Percentiles rank a stretch among this genome's conserved stretches.
Conservation (phyloP, 37 sponge, comb jelly and placozoan genomes). For the Petrosia ficiformis region DNA sequence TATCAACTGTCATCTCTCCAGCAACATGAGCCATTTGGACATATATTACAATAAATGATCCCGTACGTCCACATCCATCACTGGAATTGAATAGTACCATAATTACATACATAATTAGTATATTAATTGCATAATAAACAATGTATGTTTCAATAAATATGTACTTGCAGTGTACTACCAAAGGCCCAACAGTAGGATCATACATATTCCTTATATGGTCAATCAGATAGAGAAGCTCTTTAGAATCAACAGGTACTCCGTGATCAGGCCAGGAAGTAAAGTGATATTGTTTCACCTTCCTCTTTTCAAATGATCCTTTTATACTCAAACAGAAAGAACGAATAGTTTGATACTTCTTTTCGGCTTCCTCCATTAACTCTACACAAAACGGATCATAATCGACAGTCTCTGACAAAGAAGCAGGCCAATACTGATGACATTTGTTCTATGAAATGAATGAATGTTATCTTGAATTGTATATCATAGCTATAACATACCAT, state of each 20-base stretch:
- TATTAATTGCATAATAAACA: neutral
- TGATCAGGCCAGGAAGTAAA: constrained; percentile 91
- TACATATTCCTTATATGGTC: constrained; percentile 67
- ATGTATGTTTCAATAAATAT: no score
- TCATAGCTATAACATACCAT: constrained; percentile 15
- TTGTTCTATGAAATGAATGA: constrained; percentile 16
- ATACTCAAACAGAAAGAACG: constrained; percentile 53
- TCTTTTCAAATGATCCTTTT: constrained; percentile 34
- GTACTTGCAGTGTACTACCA: constrained; percentile 94
- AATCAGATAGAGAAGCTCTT: constrained; percentile 7
- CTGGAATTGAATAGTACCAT: constrained; percentile 24
- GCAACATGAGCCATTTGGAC: constrained; percentile 54
- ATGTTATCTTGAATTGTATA: neutral
- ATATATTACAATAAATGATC: constrained; percentile 86
- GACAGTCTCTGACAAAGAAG: constrained; percentile 41
- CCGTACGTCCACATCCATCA: constrained; percentile 96
- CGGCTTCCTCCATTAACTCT: constrained; percentile 47
- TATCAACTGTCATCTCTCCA: constrained; percentile 57
- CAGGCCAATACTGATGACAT: constrained; percentile 91
- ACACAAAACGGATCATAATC: neutral
- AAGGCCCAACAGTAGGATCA: constrained; percentile 55
- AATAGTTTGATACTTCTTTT: constrained; percentile 72
- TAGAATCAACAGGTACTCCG: constrained; percentile 78
- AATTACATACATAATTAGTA: no score
- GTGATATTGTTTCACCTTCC: constrained; percentile 83